Percentiles rank a stretch among this genome's conserved stretches.
Conservation (phyloP, 1,140 invertebrate genomes). For the Gonioctena quinquepunctata region DNA sequence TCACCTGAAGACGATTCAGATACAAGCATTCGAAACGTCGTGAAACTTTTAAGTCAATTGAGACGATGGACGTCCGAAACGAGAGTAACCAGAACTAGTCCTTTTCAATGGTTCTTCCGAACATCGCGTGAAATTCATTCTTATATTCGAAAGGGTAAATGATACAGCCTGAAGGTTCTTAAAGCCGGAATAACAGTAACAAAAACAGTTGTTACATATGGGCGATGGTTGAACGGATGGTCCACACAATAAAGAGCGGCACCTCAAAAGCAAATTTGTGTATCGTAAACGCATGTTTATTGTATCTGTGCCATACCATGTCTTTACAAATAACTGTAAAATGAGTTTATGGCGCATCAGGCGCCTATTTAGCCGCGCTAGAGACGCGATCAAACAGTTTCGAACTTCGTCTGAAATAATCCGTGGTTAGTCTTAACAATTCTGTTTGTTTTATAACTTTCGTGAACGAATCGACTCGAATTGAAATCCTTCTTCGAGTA, state of each 20-base stretch:
- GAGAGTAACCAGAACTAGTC: no score
- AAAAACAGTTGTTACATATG: background rate
- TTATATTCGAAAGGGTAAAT: no score
- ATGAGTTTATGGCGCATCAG: slow-evolving; percentile 45
- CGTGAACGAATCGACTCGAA: background rate
- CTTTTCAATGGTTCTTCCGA: no score
- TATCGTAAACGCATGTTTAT: slow-evolving; percentile 44
- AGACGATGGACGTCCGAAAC: no score
- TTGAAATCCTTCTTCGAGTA: background rate
- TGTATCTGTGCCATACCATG: slow-evolving; percentile 48
- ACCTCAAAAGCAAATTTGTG: slow-evolving; percentile 26
- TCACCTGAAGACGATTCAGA: no score
- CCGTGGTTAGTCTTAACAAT: slow-evolving; percentile 44
- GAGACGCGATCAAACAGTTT: slow-evolving; percentile 31
- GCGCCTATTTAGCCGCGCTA: slow-evolving; percentile 41
- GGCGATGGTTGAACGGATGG: slow-evolving; percentile 5
- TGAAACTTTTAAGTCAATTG: no score
- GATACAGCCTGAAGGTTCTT: background rate
- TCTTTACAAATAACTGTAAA: slow-evolving; percentile 49
- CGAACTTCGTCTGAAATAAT: slow-evolving; percentile 39
- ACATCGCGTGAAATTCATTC: no score
- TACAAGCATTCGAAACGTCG: no score
- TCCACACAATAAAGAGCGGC: slow-evolving; percentile 27
- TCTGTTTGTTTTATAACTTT: slow-evolving; percentile 10
- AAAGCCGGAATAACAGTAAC: background rate